phyloP scores from a whole-genome alignment of 2,797 vertebrate species.

The Lithobates sylvaticus region DNA sequence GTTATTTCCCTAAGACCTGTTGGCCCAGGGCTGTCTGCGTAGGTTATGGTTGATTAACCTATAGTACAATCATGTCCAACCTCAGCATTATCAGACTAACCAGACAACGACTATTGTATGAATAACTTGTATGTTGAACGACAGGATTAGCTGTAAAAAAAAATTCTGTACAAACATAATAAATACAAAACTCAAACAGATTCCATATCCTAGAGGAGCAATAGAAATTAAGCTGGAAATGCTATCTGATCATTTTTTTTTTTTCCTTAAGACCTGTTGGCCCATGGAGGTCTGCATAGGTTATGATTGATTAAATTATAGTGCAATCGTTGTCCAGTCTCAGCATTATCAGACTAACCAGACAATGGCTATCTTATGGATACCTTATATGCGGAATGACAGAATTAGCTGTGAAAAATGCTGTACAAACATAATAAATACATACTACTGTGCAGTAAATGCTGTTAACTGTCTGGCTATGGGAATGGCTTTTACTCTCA shows the following conservation, averaged over 20 bases:
- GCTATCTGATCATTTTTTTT: too few species aligned
- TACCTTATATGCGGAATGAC: too few species aligned
- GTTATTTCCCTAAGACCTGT: too few species aligned
- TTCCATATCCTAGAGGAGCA: too few species aligned
- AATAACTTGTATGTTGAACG: neutral
- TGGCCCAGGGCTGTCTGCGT: too few species aligned
- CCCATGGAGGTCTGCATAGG: too few species aligned
- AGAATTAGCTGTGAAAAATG: neutral
- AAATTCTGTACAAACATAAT: neutral
- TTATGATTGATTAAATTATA: too few species aligned
- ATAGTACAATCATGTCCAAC: too few species aligned
- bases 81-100: neutral
- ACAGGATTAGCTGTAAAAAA: neutral
- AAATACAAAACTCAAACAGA: neutral
- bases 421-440: neutral
- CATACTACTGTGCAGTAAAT: neutral
- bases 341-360: neutral
- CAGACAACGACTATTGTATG: neutral
- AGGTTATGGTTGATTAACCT: too few species aligned
- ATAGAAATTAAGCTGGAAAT: too few species aligned
- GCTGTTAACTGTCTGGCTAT: neutral
- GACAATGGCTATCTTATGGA: neutral
- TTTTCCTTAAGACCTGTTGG: too few species aligned
- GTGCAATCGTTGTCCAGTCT: too few species aligned
- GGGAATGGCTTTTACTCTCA: neutral